Evolutionary conservation across 2,797 vertebrate genomes (phyloP).

Genomic region (Poecile montanus): DNA sequence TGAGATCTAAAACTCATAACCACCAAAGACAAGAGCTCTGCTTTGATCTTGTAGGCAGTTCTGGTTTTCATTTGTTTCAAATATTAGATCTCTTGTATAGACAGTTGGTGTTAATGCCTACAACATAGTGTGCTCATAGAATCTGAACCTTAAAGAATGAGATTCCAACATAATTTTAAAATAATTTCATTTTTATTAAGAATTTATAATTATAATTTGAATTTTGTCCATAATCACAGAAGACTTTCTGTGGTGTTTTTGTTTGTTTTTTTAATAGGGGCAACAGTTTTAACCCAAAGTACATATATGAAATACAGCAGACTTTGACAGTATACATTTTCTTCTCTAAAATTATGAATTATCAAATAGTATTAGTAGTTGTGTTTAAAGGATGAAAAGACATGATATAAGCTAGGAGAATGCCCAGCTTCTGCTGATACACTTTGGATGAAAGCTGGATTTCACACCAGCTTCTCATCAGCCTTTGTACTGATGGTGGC

Average conservation of each 20-base stretch:
- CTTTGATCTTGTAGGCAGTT: not conserved
- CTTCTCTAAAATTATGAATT: not conserved
- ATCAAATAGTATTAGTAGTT: not conserved
- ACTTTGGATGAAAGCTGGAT: not conserved
- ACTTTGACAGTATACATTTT: not conserved
- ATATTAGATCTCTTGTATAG: not conserved
- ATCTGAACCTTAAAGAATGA: not conserved
- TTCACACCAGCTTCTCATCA: not conserved
- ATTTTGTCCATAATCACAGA: not conserved
- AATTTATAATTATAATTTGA: not conserved
- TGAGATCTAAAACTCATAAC: not conserved
- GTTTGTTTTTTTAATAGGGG: not conserved
- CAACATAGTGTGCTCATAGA: not conserved
- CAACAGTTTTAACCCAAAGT: not conserved
- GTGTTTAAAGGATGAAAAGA: not conserved
- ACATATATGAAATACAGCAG: not conserved
- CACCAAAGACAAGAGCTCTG: not conserved
- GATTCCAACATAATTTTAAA: not conserved
- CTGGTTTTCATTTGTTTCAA: not conserved
- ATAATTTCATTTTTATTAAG: not conserved
- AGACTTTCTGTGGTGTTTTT: not conserved
- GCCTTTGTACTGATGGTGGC: accelerated
- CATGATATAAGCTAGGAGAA: not conserved
- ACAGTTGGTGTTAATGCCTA: not conserved
- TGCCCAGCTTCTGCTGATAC: not conserved